Conservation (phyloP, 2,113 vertebrate species). For the Campylorhamphus procurvoides region DNA sequence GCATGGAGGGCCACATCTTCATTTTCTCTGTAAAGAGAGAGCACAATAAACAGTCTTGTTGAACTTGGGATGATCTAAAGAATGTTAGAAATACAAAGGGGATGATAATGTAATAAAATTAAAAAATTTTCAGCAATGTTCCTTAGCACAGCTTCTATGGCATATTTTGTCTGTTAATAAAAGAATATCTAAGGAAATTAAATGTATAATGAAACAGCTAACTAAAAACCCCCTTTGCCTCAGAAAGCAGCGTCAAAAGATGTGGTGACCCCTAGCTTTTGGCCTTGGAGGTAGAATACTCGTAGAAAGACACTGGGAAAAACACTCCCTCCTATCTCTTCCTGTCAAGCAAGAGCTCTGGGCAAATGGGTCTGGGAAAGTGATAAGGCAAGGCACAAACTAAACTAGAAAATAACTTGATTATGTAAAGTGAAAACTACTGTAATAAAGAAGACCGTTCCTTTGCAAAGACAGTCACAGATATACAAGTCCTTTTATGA, state of each 20-base stretch:
- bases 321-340: neutral
- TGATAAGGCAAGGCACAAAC: neutral
- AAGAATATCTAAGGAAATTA: neutral
- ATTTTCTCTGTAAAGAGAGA: neutral
- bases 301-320: neutral
- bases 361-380: neutral
- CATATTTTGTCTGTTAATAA: neutral
- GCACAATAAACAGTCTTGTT: neutral
- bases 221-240: neutral
- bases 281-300: neutral
- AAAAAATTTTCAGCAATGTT: neutral
- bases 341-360: neutral
- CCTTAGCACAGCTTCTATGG: neutral
- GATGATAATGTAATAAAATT: neutral
- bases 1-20: rapidly evolving
- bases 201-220: neutral
- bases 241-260: neutral
- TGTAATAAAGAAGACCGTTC: neutral
- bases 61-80: neutral
- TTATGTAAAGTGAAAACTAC: neutral
- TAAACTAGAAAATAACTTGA: neutral
- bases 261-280: neutral
- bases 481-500: neutral
- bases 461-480: neutral
- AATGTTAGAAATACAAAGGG: neutral